Base-by-base conservation (phyloP, 2,888 invertebrate species). In the Meteorus cinctellus region DNA sequence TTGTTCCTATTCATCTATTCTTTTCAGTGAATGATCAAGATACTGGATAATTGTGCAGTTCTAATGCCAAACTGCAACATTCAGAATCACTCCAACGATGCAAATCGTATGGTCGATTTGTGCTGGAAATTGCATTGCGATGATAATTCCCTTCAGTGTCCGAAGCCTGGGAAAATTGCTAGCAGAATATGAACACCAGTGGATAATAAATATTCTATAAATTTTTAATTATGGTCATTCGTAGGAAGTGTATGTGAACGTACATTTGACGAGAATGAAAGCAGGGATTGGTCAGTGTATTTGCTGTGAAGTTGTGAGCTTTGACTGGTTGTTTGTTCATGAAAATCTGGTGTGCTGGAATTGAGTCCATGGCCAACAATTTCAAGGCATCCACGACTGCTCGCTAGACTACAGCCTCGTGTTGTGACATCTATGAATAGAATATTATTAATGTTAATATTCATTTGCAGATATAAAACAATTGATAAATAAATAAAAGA, bases 71-170 rank as follows among this genome's bases (percentile, higher is more conserved):
- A 36, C 88, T 87, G 77, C 88, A 89, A 77, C 86, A 88, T 75
- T 89, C 89, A 12, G 88, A 88, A 65, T 89, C 88, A 74, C 88
- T 88, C 89, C 89, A 89, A 55, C 86, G 85, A 76, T 89, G 86
- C 19, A 87, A 85, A 2, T 86, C 85, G 4, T 79, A 81, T 27
- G 85, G 80, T 34, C 68, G 82, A 12, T 85, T 83, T 14, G 51
- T 62, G 63, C 75, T 74, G 8, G 69, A 78, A 55, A 45, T 69
- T 31, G 76, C 71, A 48, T 75, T 72, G 10, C 74, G 74, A 70
- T 78, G 80, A 83, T 83, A 24, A 68, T 76, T 45, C 85, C 84
- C 1, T 85, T 83, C 34, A 79, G 65, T 76, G 31, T 86, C 85
- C 0, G 86, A 84, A 45, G 81, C 78, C 86, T 86, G 34, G 45